Conservation (phyloP, 2,888 invertebrate species). For the Ypsolopha scabrella region DNA sequence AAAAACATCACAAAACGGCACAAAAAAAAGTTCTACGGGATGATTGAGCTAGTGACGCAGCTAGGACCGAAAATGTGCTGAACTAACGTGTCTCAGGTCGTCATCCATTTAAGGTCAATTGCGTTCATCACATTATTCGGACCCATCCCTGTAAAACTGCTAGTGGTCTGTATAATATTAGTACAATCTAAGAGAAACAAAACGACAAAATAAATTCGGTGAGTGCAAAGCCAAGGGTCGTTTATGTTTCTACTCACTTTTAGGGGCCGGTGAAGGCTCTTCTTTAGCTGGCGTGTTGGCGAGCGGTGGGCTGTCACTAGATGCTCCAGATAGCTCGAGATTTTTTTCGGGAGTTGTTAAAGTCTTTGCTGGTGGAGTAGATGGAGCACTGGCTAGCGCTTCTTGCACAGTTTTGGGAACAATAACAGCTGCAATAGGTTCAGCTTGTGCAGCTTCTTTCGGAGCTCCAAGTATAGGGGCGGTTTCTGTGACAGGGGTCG, state of each 20-base stretch:
- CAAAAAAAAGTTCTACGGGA: slow-evolving; percentile 47
- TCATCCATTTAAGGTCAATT: neutral
- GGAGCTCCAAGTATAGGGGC: slow-evolving; percentile 13
- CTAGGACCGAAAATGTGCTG: neutral
- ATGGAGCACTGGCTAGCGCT: neutral
- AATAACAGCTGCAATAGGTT: slow-evolving; percentile 1
- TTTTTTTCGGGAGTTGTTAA: slow-evolving; percentile 18
- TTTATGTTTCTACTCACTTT: slow-evolving; percentile 47
- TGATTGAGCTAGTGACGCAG: slow-evolving; percentile 1
- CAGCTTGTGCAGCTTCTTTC: slow-evolving; percentile 13
- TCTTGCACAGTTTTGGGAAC: neutral
- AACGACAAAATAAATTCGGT: slow-evolving; percentile 64
- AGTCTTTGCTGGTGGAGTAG: neutral
- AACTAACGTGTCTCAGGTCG: neutral
- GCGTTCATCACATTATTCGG: slow-evolving; percentile 1
- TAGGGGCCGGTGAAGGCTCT: slow-evolving; percentile 40
- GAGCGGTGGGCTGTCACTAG: slow-evolving; percentile 52
- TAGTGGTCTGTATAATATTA: slow-evolving; percentile 49
- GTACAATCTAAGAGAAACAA: slow-evolving; percentile 42
- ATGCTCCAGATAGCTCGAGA: slow-evolving; percentile 11
- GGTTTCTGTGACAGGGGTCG: slow-evolving; percentile 3
- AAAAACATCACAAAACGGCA: slow-evolving; percentile 66
- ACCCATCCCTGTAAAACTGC: slow-evolving; percentile 35
- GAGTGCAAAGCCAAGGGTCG: slow-evolving; percentile 57
- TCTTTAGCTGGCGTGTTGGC: slow-evolving; percentile 55